Conservation (phyloP, 2,888 invertebrate species). For the Drosophila kambysellisi region DNA sequence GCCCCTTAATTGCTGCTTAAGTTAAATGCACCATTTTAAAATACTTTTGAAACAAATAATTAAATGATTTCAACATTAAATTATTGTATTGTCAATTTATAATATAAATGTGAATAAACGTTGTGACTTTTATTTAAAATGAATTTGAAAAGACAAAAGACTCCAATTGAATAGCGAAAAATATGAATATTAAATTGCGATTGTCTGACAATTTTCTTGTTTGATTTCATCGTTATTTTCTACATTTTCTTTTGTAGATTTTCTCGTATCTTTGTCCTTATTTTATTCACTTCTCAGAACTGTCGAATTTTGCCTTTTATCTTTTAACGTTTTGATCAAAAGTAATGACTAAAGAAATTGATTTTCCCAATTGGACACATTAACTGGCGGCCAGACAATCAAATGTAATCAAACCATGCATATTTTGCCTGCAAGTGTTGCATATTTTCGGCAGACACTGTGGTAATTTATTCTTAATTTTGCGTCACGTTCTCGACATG, state of each 20-base stretch:
- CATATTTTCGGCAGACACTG: slow-evolving; percentile 32
- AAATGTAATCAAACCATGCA: slow-evolving; percentile 1
- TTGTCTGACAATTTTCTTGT: slow-evolving; percentile 10
- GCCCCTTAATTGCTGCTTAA: background rate
- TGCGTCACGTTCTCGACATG: background rate
- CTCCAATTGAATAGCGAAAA: background rate
- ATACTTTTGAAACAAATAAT: background rate
- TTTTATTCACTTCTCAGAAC: slow-evolving; percentile 6
- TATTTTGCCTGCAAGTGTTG: slow-evolving; percentile 1
- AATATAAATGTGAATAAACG: too few relatives aligned
- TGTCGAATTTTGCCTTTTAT: background rate
- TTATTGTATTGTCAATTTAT: background rate
- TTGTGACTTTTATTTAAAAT: too few relatives aligned
- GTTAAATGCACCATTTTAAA: background rate
- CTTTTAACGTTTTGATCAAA: slow-evolving; percentile 6
- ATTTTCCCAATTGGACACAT: slow-evolving; percentile 12
- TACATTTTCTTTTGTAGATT: slow-evolving; percentile 5
- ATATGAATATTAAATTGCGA: background rate
- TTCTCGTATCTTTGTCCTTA: background rate
- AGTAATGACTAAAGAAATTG: slow-evolving; percentile 3
- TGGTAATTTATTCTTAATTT: slow-evolving; percentile 16
- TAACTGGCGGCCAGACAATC: slow-evolving; percentile 14
- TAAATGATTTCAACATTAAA: background rate
- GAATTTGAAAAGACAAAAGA: background rate
- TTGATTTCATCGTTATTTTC: background rate